Evolutionary conservation across 2,797 vertebrate species (phyloP), one percentile per base, ranked within the genome.

Genomic region (Tapirus indicus): DNA sequence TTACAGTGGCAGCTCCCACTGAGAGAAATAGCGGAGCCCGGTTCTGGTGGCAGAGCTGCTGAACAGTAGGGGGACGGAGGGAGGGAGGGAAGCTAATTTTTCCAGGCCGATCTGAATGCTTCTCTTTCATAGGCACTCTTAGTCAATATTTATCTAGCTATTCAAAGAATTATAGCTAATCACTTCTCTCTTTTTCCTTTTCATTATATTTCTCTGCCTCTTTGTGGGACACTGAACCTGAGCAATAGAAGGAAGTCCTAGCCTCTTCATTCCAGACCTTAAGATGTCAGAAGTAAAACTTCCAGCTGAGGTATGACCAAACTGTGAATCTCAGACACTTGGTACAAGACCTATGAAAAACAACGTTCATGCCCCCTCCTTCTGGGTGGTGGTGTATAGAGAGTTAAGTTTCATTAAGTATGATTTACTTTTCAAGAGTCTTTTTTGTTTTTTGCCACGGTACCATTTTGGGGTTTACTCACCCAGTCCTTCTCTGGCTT

Each of bases 71-170:
- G 74, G 69, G 92, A 95, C 80, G 89, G 79, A 66, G 23, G 32
- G 6, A 41, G 1, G 66, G 49, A 68, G 95, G 62, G 32, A 75
- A 94, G 92, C 78, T 91, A 29, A 96, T 95, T 87, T 95, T 86
- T 97, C 90, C 91, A 97, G 94, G 94, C 96, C 96, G 97, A 97
- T 95, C 92, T 20, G 29, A 96, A 91, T 0, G n/a, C 78, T 95
- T 80, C 96, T 96, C 91, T 95, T 92, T 94, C 84, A 74, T 60
- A 44, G n/a, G 75, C 89, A 92, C 71, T 93, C 88, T 95, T 84
- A 97, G 95, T 98, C 97, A 96, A 97, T 98, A 98, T 97, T 97
- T 98, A 98, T 97, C 95, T 91, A 97, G 88, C 85, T 96, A 95
- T 93, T 97, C 95, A 85, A 86, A 72, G 97, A 91, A 79, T 91